Conservation (phyloP, 1,140 invertebrate genomes). For the Leptinotarsa texana region DNA sequence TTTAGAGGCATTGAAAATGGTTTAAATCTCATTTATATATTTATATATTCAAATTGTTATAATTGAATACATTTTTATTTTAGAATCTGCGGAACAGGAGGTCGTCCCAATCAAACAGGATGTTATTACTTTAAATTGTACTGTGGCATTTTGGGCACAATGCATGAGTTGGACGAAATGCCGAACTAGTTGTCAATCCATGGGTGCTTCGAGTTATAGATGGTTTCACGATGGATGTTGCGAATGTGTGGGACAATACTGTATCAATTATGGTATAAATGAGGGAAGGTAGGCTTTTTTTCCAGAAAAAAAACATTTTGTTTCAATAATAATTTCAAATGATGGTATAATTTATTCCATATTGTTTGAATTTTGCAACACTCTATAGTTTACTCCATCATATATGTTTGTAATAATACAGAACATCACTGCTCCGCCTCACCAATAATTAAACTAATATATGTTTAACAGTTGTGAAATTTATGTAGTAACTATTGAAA, state of each 20-base stretch:
- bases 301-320: too few relatives aligned
- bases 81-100: constrained; percentile 67
- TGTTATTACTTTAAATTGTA: constrained; percentile 79
- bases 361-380: too few relatives aligned
- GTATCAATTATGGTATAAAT: constrained; percentile 90
- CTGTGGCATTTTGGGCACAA: constrained; percentile 88
- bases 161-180: constrained; percentile 91
- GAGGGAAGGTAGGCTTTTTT: constrained; percentile 66
- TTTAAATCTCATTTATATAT: too few relatives aligned
- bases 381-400: too few relatives aligned
- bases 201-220: constrained; percentile 72
- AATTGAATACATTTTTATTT: constrained; percentile 6
- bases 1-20: too few relatives aligned
- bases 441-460: too few relatives aligned
- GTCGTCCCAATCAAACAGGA: constrained; percentile 65
- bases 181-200: constrained; percentile 74
- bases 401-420: too few relatives aligned
- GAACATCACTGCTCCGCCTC: too few relatives aligned
- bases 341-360: too few relatives aligned
- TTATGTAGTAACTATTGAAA: too few relatives aligned
- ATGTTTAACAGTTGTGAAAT: too few relatives aligned
- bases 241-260: constrained; percentile 88
- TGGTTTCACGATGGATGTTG: constrained; percentile 97
- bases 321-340: too few relatives aligned
- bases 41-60: not conserved